Conservation (phyloP, 2,113 vertebrate species). For the Hippopotamus amphibius region DNA sequence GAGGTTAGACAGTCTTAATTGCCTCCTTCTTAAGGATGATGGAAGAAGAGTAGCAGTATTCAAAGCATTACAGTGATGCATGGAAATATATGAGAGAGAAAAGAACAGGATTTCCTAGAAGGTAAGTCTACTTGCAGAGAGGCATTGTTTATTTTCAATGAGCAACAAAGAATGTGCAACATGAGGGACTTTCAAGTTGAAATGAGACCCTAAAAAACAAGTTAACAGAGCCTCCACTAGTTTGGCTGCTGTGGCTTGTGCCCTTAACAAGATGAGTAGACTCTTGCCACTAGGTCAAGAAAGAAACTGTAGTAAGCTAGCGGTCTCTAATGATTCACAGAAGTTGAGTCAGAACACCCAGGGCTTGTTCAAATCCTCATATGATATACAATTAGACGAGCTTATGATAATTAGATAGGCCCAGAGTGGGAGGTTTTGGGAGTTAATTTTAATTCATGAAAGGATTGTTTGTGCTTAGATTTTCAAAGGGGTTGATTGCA, state of each 20-base stretch:
- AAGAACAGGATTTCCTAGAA: not conserved
- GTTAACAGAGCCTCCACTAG: not conserved
- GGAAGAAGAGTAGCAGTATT: not conserved
- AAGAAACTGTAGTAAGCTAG: not conserved
- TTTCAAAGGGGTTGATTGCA: not conserved
- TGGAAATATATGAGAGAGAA: not conserved
- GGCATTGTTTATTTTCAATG: not conserved
- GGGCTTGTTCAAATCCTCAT: not conserved
- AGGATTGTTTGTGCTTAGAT: not conserved
- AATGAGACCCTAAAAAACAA: not conserved
- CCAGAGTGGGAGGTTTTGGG: not conserved
- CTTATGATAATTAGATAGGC: not conserved
- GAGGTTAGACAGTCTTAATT: not conserved
- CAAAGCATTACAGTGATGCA: not conserved
- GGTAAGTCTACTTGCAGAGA: not conserved
- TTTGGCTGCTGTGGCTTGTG: not conserved
- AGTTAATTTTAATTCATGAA: slow-evolving; percentile 9
- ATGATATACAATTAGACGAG: not conserved
- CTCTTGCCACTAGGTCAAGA: not conserved
- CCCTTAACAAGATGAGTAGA: not conserved
- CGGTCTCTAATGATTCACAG: not conserved
- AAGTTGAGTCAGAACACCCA: not conserved
- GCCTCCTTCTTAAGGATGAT: not conserved
- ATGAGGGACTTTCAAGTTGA: not conserved
- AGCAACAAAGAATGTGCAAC: not conserved